A percentile compares a stretch with the other conserved stretches of the same genome.
These are phyloP conservation scores for Scaptomyza pallida DNA, from an alignment of 1,140 invertebrate species.

Conservation along the genomic window DNA sequence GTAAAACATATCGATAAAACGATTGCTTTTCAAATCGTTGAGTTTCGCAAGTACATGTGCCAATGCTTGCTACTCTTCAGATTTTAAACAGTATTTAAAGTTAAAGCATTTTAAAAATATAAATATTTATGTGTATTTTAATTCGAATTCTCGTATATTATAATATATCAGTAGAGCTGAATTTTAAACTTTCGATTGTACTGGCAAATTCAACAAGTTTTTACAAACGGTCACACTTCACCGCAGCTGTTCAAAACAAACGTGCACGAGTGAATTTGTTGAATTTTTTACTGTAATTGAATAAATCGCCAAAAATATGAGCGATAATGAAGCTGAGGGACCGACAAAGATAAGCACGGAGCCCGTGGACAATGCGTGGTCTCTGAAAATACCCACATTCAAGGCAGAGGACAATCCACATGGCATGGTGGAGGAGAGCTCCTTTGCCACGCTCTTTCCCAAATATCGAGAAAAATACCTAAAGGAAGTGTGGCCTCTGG, in stretches of 20 bases:
- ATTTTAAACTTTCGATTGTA: background rate
- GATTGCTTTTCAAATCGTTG: background rate
- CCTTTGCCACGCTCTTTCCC: conserved; percentile 89
- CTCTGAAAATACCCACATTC: conserved; percentile 95
- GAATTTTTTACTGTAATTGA: background rate
- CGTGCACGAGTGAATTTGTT: conserved; percentile 37
- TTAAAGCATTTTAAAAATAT: no score
- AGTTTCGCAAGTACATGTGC: background rate
- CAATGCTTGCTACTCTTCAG: no score
- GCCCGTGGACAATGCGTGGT: conserved; percentile 93
- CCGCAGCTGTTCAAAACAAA: conserved; percentile 59
- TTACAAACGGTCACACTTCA: conserved; percentile 11
- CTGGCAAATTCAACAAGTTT: background rate
- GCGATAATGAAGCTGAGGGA: conserved; percentile 64
- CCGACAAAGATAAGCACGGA: conserved; percentile 69
- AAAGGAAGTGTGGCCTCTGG: conserved; percentile 97
- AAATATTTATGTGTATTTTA: no score
- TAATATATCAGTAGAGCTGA: background rate
- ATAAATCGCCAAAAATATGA: conserved; percentile 48
- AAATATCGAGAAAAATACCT: conserved; percentile 98
- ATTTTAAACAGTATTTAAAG: no score
- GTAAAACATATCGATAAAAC: background rate
- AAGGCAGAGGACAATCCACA: conserved; percentile 95
- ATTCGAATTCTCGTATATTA: no score
- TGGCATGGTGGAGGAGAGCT: conserved; percentile 89